Conservation (phyloP, 2,888 invertebrate species). For the Nezara viridula region DNA sequence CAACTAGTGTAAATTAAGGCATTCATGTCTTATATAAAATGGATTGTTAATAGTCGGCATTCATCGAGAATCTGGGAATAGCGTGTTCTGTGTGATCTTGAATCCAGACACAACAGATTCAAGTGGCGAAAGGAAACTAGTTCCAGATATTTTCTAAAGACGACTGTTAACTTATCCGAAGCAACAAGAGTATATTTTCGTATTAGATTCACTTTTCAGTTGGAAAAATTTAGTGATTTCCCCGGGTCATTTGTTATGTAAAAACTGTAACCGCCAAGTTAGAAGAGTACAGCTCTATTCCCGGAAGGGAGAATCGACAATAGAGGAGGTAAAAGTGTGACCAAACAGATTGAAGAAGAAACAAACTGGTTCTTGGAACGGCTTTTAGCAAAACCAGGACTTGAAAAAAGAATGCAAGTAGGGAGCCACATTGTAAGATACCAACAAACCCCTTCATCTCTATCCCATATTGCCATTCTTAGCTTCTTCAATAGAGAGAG, state of each 20-base stretch:
- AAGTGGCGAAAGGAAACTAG: no score
- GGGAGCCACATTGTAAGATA: neutral
- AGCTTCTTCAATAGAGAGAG: neutral
- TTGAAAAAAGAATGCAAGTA: neutral
- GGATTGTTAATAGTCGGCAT: no score
- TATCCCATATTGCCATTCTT: neutral
- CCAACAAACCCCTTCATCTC: neutral
- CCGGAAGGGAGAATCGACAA: neutral
- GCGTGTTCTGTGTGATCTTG: no score
- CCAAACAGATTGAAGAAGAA: conserved; percentile 9
- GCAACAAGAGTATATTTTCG: neutral
- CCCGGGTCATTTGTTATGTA: neutral
- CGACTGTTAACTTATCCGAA: neutral
- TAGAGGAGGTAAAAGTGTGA: conserved; percentile 32
- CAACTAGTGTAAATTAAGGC: no score
- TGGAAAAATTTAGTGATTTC: neutral
- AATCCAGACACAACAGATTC: no score
- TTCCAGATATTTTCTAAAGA: neutral
- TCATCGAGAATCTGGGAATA: no score
- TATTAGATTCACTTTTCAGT: neutral
- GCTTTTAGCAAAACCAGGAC: conserved; percentile 1
- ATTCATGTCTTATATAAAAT: no score
- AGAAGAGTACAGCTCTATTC: neutral
- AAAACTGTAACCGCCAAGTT: conserved; percentile 6
- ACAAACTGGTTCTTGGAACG: neutral